Evolutionary conservation across 2,797 vertebrate species (phyloP), one percentile per base, ranked within the genome.

Genomic region (Knipowitschia caucasica): DNA sequence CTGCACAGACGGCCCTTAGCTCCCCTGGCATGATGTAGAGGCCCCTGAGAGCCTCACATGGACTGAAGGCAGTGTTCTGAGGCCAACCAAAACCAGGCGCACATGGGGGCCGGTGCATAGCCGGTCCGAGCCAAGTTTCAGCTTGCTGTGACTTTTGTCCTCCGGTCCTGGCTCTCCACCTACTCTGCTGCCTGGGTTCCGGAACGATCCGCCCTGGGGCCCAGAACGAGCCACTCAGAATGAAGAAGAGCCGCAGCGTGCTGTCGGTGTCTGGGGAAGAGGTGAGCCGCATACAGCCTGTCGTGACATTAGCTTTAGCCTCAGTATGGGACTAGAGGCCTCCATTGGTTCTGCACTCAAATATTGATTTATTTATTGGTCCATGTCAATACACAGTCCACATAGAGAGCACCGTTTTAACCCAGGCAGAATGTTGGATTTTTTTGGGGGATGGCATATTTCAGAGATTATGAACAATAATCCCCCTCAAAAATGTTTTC

Each of bases 141-240:
- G 80, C 85, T 85, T 81, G 79, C 70, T 65, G 80, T 85, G 78
- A 88, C 84, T 78, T 77, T 56, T 86, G 83, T 83, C 80, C 80
- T 85, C 87, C 82, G 83, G 87, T 86, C 87, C 88, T 89, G 88
- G 88, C 88, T 88, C 86, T 89, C 83, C 88, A 89, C 66, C 77
- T 89, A 80, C 86, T 89, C 73, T 89, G 88, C 80, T 89, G 88
- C 78, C 81, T 89, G 86, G 88, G 88, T 88, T 89, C 88, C 53
- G 86, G 85, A 87, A 84, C 86, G 68, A 83, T 89, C 84, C 85
- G 88, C 78, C 85, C 88, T 73, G 85, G 86, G 79, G 84, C 83
- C 78, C 87, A 88, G 86, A 88, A 89, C 86, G 84, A 89, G 80
- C 85, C 86, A 84, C 88, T 87, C 82, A 86, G 85, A 46, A 89